Evolutionary conservation across 2,888 invertebrate genomes (phyloP), one percentile per base, ranked within the genome.

Genomic region (Eudemis profundana): DNA sequence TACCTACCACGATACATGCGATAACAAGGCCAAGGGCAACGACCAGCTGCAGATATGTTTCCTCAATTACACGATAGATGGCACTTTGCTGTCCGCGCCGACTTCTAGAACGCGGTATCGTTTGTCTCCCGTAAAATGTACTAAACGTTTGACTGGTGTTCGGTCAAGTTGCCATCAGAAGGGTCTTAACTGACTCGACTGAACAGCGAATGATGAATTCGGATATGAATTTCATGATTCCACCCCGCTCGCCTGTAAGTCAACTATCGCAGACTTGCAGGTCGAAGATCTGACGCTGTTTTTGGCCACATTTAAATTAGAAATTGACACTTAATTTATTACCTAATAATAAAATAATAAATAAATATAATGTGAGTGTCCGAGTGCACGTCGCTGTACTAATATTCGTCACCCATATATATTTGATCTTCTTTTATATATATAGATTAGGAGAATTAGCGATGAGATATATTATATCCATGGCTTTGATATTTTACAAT

Each of bases 161-260:
- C 0, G 1, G 0, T 8, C 1, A 44, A 60, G 10, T 72, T 81
- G 87, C 85, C 87, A 85, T 86, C 86, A 85, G 85, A 79, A 83
- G 82, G 90, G 90, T 90, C 72, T 69, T 89, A 90, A 90, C 90
- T 90, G 90, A 90, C 90, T 91, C 89, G 90, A 91, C 90, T 90
- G 90, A 90, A 90, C 90, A 90, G 91, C 86, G 90, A 78, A 73
- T 92, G 90, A 90, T 90, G 90, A 89, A 3, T 63, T 81, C 67
- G 86, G 86, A 86, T 74, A 86, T 86, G 85, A 86, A 78, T 80
- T 75, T 67, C 69, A 76, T 88, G 87, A 88, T 87, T 88, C 74
- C 70, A 72, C 70, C 76, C 79, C 85, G 73, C 87, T 87, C 88
- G 70, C 84, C 79, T 75, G 73, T 68, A 81, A 77, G 79, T 88